Conservation (phyloP, 2,113 vertebrate genomes). For the Oryzias curvinotus region DNA sequence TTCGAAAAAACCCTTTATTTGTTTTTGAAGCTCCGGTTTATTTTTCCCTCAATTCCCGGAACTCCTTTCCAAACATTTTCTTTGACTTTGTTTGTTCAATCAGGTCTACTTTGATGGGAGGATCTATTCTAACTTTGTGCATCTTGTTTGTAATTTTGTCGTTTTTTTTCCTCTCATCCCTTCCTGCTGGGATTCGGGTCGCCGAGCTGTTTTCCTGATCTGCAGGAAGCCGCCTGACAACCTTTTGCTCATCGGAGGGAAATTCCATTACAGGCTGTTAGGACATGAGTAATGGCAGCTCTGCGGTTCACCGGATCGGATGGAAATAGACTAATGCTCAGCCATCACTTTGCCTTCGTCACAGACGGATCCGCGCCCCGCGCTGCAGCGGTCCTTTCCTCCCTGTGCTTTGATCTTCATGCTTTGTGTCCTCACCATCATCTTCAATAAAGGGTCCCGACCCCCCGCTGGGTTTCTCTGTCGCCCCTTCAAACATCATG, state of each 20-base stretch:
- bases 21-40: no score
- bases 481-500: no score
- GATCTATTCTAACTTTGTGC: not conserved
- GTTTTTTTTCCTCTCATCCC: constrained; percentile 8
- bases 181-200: constrained; percentile 45
- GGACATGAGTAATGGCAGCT: constrained; percentile 71
- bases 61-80: no score
- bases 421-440: constrained; percentile 15
- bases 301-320: constrained; percentile 54
- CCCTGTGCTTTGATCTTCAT: constrained; percentile 20
- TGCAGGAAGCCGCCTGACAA: constrained; percentile 58
- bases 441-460: not conserved
- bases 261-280: constrained; percentile 77
- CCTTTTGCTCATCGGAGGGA: constrained; percentile 73
- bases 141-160: not conserved
- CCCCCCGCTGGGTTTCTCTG: no score
- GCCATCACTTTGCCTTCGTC: constrained; percentile 40
- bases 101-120: not conserved
- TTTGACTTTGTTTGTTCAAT: not conserved
- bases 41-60: no score
- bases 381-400: constrained; percentile 15
- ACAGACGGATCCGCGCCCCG: constrained; percentile 35
- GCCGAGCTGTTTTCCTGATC: constrained; percentile 44
- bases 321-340: constrained; percentile 51
- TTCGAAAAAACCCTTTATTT: no score